Percentiles rank a stretch among this genome's conserved stretches.
phyloP scores from a whole-genome alignment of 2,113 vertebrate genomes.

The Rhineura floridana region DNA sequence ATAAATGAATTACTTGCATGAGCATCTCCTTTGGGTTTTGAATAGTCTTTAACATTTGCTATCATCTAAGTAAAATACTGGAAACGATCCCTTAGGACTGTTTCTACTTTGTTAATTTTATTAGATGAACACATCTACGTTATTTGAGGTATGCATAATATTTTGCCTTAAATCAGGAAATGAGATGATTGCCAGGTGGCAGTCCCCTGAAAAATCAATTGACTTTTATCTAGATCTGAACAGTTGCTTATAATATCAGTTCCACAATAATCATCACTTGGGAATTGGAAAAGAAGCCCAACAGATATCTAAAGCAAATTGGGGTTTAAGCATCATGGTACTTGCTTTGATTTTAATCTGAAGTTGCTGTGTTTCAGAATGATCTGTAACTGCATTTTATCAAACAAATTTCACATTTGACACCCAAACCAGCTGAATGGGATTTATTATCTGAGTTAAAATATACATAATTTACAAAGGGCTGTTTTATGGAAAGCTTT shows the following conservation, averaged over 20 bases:
- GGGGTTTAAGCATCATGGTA: neutral
- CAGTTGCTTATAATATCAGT: neutral
- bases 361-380: neutral
- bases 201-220: neutral
- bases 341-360: neutral
- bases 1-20: conserved; percentile 7
- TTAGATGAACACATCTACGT: neutral
- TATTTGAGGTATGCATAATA: neutral
- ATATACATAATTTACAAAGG: conserved; percentile 7
- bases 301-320: neutral
- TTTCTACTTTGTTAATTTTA: neutral
- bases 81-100: neutral
- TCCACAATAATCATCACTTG: conserved; percentile 4
- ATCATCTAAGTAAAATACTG: conserved; percentile 8
- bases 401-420: conserved; percentile 6
- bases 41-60: neutral
- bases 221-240: neutral
- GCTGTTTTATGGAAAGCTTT: neutral
- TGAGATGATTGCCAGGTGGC: neutral
- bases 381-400: conserved; percentile 22
- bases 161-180: conserved; percentile 18
- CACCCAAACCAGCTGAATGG: conserved; percentile 14
- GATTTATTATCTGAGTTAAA: neutral
- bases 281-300: neutral
- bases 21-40: conserved; percentile 4